Conservation (phyloP, 2,888 invertebrate species). For the Pomacea canaliculata region DNA sequence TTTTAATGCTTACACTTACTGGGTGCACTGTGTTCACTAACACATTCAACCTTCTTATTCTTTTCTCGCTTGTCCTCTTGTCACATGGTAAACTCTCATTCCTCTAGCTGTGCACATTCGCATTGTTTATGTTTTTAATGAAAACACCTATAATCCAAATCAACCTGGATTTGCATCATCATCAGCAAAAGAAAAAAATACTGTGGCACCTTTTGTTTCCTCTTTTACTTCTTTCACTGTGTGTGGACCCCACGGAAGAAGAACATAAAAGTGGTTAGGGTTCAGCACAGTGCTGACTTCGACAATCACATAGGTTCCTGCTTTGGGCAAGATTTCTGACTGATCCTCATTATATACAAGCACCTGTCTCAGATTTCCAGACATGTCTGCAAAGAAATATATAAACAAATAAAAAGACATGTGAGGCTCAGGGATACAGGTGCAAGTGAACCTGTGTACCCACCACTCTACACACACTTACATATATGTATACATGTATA, state of each 20-base stretch:
- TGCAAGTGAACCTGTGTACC: background rate
- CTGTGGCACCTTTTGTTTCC: slow-evolving; percentile 4
- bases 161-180: too few species aligned
- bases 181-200: too few species aligned
- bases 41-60: too few species aligned
- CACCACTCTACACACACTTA: background rate
- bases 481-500: background rate
- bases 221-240: slow-evolving; percentile 38
- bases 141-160: too few species aligned
- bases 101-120: too few species aligned
- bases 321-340: slow-evolving; percentile 48
- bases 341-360: slow-evolving; percentile 47
- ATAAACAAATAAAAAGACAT: background rate
- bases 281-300: slow-evolving; percentile 58
- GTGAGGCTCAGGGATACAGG: background rate
- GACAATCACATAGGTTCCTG: slow-evolving; percentile 55
- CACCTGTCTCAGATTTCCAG: slow-evolving; percentile 45
- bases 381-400: slow-evolving; percentile 36
- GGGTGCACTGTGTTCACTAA: too few species aligned
- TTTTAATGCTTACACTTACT: too few species aligned
- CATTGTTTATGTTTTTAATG: too few species aligned
- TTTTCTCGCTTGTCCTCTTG: too few species aligned
- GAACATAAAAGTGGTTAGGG: slow-evolving; percentile 65
- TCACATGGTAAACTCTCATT: too few species aligned
- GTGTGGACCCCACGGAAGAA: slow-evolving; percentile 60